These are phyloP conservation scores for Prosopocoilus inquinatus DNA, from an alignment of 2,888 invertebrate species.

Conservation along the genomic window DNA sequence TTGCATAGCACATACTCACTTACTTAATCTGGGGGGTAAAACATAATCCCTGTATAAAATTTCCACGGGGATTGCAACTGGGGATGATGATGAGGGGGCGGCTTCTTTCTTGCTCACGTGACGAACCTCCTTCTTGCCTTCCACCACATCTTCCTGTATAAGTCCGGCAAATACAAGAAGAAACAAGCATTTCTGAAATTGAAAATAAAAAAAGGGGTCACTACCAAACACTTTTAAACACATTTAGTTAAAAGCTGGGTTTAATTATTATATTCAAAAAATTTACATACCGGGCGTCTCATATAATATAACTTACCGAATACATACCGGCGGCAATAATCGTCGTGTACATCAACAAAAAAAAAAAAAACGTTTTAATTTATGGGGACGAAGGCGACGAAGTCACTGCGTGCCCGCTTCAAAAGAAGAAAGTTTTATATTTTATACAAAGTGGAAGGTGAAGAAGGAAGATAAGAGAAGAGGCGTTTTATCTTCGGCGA, in stretches of 20 bases:
- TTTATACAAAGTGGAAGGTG: neutral
- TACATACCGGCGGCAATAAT: neutral
- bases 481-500: neutral
- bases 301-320: neutral
- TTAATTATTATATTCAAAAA: neutral
- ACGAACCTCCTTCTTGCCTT: neutral
- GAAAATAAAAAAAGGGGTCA: neutral
- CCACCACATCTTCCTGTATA: constrained; percentile 1
- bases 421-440: neutral
- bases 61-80: neutral
- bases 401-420: neutral
- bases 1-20: too few relatives aligned
- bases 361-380: too few relatives aligned
- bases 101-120: neutral
- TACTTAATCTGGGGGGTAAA: too few relatives aligned
- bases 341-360: too few relatives aligned
- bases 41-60: neutral
- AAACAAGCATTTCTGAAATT: constrained; percentile 4
- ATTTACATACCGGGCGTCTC: neutral
- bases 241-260: neutral
- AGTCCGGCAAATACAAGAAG: neutral
- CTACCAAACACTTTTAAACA: neutral
- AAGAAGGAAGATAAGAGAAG: neutral
- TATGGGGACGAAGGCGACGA: too few relatives aligned
- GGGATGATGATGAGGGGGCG: too few relatives aligned